Base-by-base conservation (phyloP, 2,888 invertebrate species). In the Spilarctia lutea region DNA sequence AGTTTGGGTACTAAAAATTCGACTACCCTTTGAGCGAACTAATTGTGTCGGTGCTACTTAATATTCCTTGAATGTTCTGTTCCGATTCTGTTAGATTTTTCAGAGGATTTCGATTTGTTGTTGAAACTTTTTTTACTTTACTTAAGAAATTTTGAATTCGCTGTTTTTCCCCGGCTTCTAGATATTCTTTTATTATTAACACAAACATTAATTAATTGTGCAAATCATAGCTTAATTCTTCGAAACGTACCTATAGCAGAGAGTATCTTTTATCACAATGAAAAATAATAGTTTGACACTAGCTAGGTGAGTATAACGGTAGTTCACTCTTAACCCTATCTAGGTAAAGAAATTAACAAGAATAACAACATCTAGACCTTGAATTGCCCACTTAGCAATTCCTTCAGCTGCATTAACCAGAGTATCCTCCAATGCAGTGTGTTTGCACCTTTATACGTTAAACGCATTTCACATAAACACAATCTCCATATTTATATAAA, bases 21-120 rank as follows among this genome's bases (percentile, higher is more conserved):
- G 75, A 82, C 60, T 73, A 85, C 75, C 75, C 79, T 83, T 81
- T 73, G 82, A 77, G 72, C 80, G 76, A 83, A 84, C 87, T 93
- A 93, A 94, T 94, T 93, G 91, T 91, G 88, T 90, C 88, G 85
- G 90, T 89, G 88, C 90, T 87, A 88, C 90, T 93, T 93, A 90
- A 89, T 92, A 93, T 93, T 93, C 92, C 84, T 87, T 87, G 87
- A 89, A 86, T 83, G 91, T 81, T 78, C 84, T 86, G 85, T 86
- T 87, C 88, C 88, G 84, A 87, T 91, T 88, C 84, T 81, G 66
- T 80, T 82, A 77, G 78, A 79, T 79, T 80, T 65, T 63, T 27
- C 30, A 68, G 65, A 68, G 52, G 69, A n/a, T 70, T 70, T 56
- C 35, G 10, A 70, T 63, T 35, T 71, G 71, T 74, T 48, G 27